Evolutionary conservation across 1,140 invertebrate genomes (phyloP).

Genomic region (Venustaconcha ellipsiformis): DNA sequence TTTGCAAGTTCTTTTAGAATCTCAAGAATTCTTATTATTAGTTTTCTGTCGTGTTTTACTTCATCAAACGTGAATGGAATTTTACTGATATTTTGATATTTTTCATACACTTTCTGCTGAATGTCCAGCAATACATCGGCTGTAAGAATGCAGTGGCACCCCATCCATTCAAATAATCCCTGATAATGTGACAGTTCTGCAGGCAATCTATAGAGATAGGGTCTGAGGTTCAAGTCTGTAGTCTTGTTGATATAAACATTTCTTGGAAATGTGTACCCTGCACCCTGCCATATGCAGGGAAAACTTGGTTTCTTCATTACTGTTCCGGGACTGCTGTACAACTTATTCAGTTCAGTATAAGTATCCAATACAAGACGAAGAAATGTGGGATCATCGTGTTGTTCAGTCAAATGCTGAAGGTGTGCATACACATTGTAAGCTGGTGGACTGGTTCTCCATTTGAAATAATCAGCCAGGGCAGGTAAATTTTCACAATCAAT

Average conservation of each 20-base stretch:
- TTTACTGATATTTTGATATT: not conserved
- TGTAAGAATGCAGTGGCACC: not conserved
- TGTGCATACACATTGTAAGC: constrained; percentile 8
- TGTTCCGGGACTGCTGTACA: not conserved
- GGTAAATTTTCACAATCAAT: not conserved
- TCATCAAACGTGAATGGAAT: too few relatives aligned
- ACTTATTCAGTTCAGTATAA: constrained; percentile 7
- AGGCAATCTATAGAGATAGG: constrained; percentile 2
- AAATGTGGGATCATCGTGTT: not conserved
- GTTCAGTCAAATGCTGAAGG: not conserved
- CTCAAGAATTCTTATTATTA: not conserved
- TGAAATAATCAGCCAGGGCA: not conserved
- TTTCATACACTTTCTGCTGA: constrained; percentile 1
- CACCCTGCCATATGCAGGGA: constrained; percentile 1
- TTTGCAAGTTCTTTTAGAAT: not conserved
- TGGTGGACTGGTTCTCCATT: constrained; percentile 8
- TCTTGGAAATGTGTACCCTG: not conserved
- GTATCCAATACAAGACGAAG: constrained; percentile 3
- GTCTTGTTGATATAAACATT: not conserved
- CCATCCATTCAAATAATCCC: constrained; percentile 3
- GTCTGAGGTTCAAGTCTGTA: constrained; percentile 2
- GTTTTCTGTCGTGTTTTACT: constrained; percentile 1
- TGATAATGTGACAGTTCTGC: constrained; percentile 5
- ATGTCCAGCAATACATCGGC: not conserved
- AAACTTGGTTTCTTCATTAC: not conserved